phyloP scores from a whole-genome alignment of 2,888 invertebrate species.

The Latrodectus elegans region DNA sequence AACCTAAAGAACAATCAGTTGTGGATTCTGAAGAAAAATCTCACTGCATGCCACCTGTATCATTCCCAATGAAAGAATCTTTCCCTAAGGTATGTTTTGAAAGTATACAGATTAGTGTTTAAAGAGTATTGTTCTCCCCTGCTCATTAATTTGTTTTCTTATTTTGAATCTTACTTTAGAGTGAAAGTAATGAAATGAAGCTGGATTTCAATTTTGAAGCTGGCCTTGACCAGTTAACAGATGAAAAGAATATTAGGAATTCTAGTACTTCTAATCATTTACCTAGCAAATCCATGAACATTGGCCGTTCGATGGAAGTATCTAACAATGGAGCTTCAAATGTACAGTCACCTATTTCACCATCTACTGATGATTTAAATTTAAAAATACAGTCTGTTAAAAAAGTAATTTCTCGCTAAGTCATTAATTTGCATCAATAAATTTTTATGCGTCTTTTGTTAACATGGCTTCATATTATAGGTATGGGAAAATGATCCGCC shows the following conservation, averaged over 20 bases:
- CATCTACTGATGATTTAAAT: constrained; percentile 84
- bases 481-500: constrained; percentile 74
- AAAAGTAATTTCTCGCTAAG: constrained; percentile 77
- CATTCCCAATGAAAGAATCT: constrained; percentile 66
- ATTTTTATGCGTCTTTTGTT: not conserved
- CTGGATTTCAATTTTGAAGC: constrained; percentile 92
- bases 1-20: constrained; percentile 44
- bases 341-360: constrained; percentile 66
- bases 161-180: constrained; percentile 45
- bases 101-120: not conserved
- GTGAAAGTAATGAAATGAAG: constrained; percentile 89
- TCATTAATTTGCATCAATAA: not conserved
- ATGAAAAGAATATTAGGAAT: constrained; percentile 72
- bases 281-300: constrained; percentile 50
- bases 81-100: constrained; percentile 65
- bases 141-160: not conserved
- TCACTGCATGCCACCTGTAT: constrained; percentile 60
- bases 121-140: too few species aligned
- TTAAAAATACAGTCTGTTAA: constrained; percentile 96
- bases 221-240: constrained; percentile 78
- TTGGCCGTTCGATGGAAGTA: constrained; percentile 56
- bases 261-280: constrained; percentile 25
- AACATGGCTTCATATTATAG: constrained; percentile 6
- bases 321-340: constrained; percentile 34
- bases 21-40: constrained; percentile 61